Evolutionary conservation across 2,113 vertebrate species (phyloP), one percentile per base, ranked within the genome.

Genomic region (Solea solea): DNA sequence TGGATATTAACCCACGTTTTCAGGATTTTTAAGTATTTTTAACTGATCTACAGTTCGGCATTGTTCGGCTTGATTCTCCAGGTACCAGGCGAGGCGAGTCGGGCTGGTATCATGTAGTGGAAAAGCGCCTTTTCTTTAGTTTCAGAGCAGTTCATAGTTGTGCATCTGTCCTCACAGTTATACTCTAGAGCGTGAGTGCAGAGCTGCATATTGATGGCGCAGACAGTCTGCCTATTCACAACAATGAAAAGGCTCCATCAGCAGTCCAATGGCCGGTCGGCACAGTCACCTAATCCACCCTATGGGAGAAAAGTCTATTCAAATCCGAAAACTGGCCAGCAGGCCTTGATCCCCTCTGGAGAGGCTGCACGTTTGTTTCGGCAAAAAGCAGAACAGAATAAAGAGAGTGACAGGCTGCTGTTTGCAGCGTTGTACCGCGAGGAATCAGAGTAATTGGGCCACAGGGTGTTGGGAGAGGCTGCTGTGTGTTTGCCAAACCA

Each of bases 201-300:
- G 72, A 82, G 78, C 69, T 87, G 73, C 64, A 82, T 79, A 73
- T 69, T 11, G 63, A 56, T 44, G 54, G 58, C 64, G 64, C 58
- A 73, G 71, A 81, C 82, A 52, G 78, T 50, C 72, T 74, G 77
- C 75, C 71, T 66, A 75, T 88, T 89, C 69, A 82, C 78, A 81
- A 92, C 90, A 94, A 93, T 83, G 80, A 87, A 93, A 93, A 80
- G 74, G 72, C 90, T 75, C 78, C 62, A 86, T 94, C 94, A 94
- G 92, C 94, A 91, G 48, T 83, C 79, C 74, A 75, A 28, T 66
- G 79, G 85, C 78, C 82, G 83, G 74, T 60, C 63, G 82, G 84
- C 81, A 72, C 68, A 46, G 81, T 81, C 82, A 87, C 77, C 80
- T 93, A 92, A 92, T 92, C 92, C 89, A 80, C 82, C 82, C 80